Base-by-base conservation (phyloP, 1,140 invertebrate species). In the Copidosoma floridanum region DNA sequence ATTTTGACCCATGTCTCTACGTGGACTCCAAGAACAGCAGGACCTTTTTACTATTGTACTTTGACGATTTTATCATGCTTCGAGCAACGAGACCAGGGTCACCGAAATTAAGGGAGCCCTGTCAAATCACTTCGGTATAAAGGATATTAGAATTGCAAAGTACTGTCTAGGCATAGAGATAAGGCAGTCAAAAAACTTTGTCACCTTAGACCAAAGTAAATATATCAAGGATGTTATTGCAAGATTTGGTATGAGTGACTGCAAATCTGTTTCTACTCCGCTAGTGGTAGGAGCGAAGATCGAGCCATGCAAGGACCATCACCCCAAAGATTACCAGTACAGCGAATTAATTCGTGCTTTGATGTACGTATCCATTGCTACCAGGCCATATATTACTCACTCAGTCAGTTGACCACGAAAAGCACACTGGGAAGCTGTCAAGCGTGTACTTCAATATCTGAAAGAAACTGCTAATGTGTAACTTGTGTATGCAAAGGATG, bases 321-420 rank as follows among this genome's bases (percentile, higher is more conserved):
- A 21, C 3, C 27, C 27, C 3, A 23, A 16, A 11, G 40, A 10
- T 6, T 48, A 27, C 10, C 69, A 66, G 7, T 80, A 71, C 55
- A 38, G 68, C 18, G 71, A 77, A 50, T 47, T 71, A 1, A 66
- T 81, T 11, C 72, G 77, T 20, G 43, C 67, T 2, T 58, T 81
- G 7, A 63, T 79, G 44, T 81, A 75, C 54, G 6, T 74, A 6
- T 37, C 74, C 0, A 24, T 67, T 2, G 66, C 51, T 24, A 77
- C 77, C 5, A 63, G 71, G 64, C 78, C 76, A 2, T 71, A 80
- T 57, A 76, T 81, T 12, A 29, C 65, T 1, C 74, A 65, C 66
- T 61, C 68, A 0, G 70, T 73, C 8, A 71, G 63, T 64, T 57
- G 65, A 21, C 63, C 65, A 18, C 29, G 51, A 10, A 51, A 57